A percentile compares a stretch with the other conserved stretches of the same genome.
Evolutionary conservation across 2,888 invertebrate genomes (phyloP).

Genomic region (Drosophila infuscata): DNA sequence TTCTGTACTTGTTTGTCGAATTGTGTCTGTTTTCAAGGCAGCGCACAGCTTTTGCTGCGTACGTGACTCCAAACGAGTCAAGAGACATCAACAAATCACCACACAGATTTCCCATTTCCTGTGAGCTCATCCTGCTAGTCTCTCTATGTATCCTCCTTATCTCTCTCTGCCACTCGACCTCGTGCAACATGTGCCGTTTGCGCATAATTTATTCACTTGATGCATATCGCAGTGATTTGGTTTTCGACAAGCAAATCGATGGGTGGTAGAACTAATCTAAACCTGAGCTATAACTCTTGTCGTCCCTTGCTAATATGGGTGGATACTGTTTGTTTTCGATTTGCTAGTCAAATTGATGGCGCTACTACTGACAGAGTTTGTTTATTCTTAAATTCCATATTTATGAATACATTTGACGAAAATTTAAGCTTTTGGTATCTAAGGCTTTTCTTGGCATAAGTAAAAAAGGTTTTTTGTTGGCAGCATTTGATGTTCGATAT

Average conservation of each 20-base stretch:
- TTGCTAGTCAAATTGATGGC: background rate
- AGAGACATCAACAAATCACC: slow-evolving; percentile 38
- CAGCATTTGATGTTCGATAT: background rate
- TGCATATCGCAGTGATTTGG: slow-evolving; percentile 39
- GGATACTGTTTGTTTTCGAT: background rate
- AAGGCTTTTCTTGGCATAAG: background rate
- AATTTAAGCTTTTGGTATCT: background rate
- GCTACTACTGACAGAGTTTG: background rate
- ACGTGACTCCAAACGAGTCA: slow-evolving; percentile 46
- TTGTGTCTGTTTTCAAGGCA: slow-evolving; percentile 3
- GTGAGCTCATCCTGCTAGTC: slow-evolving; percentile 6
- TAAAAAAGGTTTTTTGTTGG: background rate
- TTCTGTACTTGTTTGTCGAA: background rate
- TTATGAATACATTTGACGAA: background rate
- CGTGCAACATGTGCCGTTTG: slow-evolving; percentile 13
- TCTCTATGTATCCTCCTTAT: background rate
- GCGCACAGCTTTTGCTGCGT: slow-evolving; percentile 33
- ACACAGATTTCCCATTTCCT: slow-evolving; percentile 56
- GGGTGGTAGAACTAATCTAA: background rate
- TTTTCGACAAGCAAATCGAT: slow-evolving; percentile 19
- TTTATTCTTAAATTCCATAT: background rate
- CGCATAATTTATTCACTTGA: slow-evolving; percentile 48
- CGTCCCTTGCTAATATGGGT: background rate
- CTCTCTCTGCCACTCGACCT: background rate
- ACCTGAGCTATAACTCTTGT: background rate